Base-by-base conservation (phyloP, 1,140 invertebrate species). In the Nebria ingens region DNA sequence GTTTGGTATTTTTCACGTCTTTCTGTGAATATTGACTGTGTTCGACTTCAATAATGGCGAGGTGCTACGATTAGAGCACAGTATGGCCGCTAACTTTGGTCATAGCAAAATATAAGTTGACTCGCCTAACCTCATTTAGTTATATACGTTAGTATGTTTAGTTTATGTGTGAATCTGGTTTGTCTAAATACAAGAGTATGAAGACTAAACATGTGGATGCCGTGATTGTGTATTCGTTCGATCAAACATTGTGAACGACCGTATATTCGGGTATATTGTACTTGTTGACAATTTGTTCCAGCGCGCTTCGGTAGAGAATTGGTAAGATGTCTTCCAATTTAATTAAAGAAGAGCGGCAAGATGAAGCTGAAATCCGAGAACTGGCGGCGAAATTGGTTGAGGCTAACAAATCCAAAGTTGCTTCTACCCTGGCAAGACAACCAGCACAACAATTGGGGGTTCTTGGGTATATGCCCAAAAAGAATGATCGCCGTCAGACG, bases 361-460 rank as follows among this genome's bases (percentile, higher is more conserved):
- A 92, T 78, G 89, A 91, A 69, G 85, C 86, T 54, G 89, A 92
- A 72, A 92, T 92, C 68, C 74, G 80, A 63, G 87, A 87, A 70
- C 63, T 92, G 73, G 89, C 89, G 57, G 84, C 84, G 61, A 89
- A 90, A 72, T 86, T 91, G 81, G 80, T 85, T 70, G 89, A 91
- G 72, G 85, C 85, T 55, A 87, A 91, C 69, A 88, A 85, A 70
- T 83, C 83, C 61, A 87, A 87, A 75, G 76, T 79, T 68, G 71
- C 73, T 9, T 66, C 75, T 59, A 62, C 76, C 59, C 72, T 73
- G 61, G 69, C 75, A 49, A 67, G 73, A 54, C 69, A 71, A 55
- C 68, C 72, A n/a, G 63, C 38, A 57, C 34, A n/a, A 52, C 62
- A 52, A 57, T 51, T 22, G 6, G 56, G 51, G 15, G 51, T 62